These are phyloP conservation scores for Agonopterix arenella DNA, from an alignment of 2,888 invertebrate genomes.

Conservation along the genomic window DNA sequence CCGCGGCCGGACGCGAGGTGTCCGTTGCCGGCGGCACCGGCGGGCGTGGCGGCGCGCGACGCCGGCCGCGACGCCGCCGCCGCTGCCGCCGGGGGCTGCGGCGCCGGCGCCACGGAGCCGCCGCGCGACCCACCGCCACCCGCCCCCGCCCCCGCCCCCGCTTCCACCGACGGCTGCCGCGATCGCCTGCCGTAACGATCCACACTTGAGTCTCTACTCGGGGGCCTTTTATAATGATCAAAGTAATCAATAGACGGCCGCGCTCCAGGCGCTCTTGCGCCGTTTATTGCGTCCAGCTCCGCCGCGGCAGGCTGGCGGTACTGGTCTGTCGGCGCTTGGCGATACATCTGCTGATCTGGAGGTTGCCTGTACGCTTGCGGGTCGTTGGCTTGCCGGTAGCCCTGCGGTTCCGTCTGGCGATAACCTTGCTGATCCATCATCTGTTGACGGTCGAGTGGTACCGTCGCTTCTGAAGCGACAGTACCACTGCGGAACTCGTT, in stretches of 20 bases:
- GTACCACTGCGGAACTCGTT: conserved; percentile 57
- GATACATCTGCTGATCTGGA: conserved; percentile 46
- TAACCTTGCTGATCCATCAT: conserved; percentile 41
- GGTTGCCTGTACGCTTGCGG: conserved; percentile 71
- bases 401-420: conserved; percentile 42
- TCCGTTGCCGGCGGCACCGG: conserved; percentile 78
- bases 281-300: conserved; percentile 54
- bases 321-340: conserved; percentile 23
- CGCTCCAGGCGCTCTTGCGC: conserved; percentile 41
- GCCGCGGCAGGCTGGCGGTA: conserved; percentile 33
- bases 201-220: conserved; percentile 91
- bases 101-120: conserved; percentile 85
- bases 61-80: conserved; percentile 52
- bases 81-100: conserved; percentile 64
- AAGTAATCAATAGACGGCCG: conserved; percentile 90
- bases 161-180: conserved; percentile 87
- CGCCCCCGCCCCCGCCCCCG: conserved; percentile 76
- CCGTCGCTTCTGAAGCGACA: conserved; percentile 53
- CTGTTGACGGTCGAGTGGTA: conserved; percentile 36
- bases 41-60: conserved; percentile 68
- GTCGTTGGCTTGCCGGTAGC: conserved; percentile 49
- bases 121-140: conserved; percentile 78
- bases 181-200: conserved; percentile 88
- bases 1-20: conserved; percentile 79
- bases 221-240: conserved; percentile 95